Conservation (phyloP, 2,113 vertebrate species). For the Alligator mississippiensis region DNA sequence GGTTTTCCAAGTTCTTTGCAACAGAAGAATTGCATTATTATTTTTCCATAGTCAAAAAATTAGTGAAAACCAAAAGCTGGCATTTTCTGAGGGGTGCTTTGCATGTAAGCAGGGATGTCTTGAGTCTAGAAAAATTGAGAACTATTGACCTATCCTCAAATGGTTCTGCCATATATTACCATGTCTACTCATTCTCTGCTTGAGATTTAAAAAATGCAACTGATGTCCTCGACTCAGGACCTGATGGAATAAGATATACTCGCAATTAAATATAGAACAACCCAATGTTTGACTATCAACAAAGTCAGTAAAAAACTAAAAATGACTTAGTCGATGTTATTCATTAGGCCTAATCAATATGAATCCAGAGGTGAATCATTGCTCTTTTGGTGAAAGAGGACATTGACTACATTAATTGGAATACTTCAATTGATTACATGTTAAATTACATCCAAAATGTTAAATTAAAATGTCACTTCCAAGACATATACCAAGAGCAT, state of each 20-base stretch:
- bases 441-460: background rate
- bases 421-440: background rate
- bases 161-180: background rate
- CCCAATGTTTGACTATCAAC: background rate
- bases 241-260: fast-evolving
- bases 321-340: background rate
- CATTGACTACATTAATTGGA: background rate
- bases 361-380: background rate
- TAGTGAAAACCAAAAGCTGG: no score
- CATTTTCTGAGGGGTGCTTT: no score
- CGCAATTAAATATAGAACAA: background rate
- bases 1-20: no score
- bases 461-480: background rate
- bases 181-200: background rate
- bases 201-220: background rate
- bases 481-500: background rate
- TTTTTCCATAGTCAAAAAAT: no score
- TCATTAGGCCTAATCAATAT: background rate
- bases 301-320: background rate
- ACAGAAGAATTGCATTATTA: no score
- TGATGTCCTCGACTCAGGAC: background rate
- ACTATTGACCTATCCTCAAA: background rate
- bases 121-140: no score
- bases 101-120: no score
- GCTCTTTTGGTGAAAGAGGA: background rate